Conservation (phyloP, 2,888 invertebrate species). For the Romanomermis culicivorax region DNA sequence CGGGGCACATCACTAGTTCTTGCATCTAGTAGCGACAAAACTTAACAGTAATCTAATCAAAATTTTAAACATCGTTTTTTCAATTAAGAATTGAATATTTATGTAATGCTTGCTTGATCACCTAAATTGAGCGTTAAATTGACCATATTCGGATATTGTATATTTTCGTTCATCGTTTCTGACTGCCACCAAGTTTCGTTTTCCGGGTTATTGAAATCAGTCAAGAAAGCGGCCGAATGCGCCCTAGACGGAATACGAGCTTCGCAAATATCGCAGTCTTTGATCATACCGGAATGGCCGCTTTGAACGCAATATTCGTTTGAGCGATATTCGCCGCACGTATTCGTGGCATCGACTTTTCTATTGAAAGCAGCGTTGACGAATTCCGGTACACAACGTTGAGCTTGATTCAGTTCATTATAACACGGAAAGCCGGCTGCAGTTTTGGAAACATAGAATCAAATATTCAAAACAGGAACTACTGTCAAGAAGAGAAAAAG, state of each 20-base stretch:
- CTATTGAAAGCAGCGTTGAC: slow-evolving; percentile 81
- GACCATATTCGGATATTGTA: slow-evolving; percentile 71
- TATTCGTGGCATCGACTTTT: slow-evolving; percentile 75
- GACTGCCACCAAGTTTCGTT: slow-evolving; percentile 94
- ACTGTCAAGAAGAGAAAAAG: too few species aligned
- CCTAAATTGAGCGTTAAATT: slow-evolving; percentile 71
- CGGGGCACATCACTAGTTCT: too few species aligned
- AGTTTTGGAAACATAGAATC: too few species aligned
- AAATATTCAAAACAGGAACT: too few species aligned
- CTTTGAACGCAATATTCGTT: slow-evolving; percentile 78
- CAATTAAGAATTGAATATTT: too few species aligned
- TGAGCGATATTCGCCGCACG: slow-evolving; percentile 60
- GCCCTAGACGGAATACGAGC: slow-evolving; percentile 37
- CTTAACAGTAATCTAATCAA: too few species aligned
- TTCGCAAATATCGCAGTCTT: slow-evolving; percentile 39
- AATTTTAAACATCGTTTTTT: too few species aligned
- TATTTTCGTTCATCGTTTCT: slow-evolving; percentile 81
- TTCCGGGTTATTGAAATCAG: slow-evolving; percentile 71
- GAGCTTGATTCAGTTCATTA: slow-evolving; percentile 29
- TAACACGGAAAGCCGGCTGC: slow-evolving; percentile 23
- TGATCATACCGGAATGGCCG: slow-evolving; percentile 39
- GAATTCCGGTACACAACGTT: slow-evolving; percentile 86
- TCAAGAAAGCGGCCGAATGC: slow-evolving; percentile 54
- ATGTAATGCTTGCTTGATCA: too few species aligned
- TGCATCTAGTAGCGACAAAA: too few species aligned